Conservation (phyloP, 2,797 vertebrate genomes). For the Anniella stebbinsi region DNA sequence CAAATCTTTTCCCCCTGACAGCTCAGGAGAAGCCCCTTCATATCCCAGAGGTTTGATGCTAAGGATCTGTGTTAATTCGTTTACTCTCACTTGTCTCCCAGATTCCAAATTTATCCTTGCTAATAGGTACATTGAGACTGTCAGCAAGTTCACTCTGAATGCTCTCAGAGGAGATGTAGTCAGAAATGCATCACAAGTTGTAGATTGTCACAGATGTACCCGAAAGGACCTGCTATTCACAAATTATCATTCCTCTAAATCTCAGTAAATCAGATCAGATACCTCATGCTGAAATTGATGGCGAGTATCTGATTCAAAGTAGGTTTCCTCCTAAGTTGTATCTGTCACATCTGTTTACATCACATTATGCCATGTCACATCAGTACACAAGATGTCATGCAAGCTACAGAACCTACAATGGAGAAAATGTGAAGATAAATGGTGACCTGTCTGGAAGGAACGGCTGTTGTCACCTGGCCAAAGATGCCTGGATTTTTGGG, state of each 20-base stretch:
- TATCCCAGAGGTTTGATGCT: not conserved
- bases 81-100: slow-evolving; percentile 27
- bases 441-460: not conserved
- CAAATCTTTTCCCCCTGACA: not conserved
- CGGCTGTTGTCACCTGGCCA: not conserved
- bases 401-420: slow-evolving; percentile 9
- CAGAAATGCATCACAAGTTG: not conserved
- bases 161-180: slow-evolving; percentile 12
- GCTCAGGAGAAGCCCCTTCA: not conserved
- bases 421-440: not conserved
- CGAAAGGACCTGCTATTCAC: slow-evolving; percentile 8
- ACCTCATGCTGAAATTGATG: slow-evolving; percentile 25
- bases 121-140: slow-evolving; percentile 29
- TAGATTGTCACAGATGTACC: not conserved
- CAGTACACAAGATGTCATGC: not conserved
- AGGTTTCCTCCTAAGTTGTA: slow-evolving; percentile 20
- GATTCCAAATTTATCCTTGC: not conserved
- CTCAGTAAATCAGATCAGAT: slow-evolving; percentile 36
- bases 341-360: slow-evolving; percentile 26
- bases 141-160: not conserved
- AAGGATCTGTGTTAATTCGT: slow-evolving; percentile 28
- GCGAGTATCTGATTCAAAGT: slow-evolving; percentile 29
- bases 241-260: not conserved
- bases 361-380: not conserved
- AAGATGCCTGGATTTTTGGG: not conserved